phyloP scores from a whole-genome alignment of 1,140 invertebrate species.

The Ostrea denselamellosa region DNA sequence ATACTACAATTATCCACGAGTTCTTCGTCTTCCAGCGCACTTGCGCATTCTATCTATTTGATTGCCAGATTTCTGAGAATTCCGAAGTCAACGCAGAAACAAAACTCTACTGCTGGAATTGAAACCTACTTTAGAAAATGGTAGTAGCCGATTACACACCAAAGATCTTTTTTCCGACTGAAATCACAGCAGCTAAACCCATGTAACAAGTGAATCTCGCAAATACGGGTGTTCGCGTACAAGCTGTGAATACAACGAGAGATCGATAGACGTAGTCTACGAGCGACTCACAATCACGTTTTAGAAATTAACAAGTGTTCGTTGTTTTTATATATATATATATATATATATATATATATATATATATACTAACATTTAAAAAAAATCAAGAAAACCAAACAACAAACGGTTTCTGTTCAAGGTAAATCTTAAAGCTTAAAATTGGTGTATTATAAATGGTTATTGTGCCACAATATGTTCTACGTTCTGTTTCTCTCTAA shows the following conservation, averaged over 20 bases:
- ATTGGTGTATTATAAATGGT: no score
- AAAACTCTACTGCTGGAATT: neutral
- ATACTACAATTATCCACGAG: neutral
- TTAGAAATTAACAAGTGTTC: neutral
- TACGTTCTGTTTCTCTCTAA: no score
- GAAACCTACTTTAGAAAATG: neutral
- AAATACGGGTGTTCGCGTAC: slow-evolving; percentile 22
- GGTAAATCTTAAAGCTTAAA: no score
- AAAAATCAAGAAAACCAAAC: no score
- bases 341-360: no score
- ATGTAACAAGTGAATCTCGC: neutral
- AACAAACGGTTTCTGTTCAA: no score
- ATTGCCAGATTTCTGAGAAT: slow-evolving; percentile 25
- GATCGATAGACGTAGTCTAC: slow-evolving; percentile 8
- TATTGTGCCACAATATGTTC: no score
- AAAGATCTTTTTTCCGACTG: neutral
- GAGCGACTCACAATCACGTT: neutral
- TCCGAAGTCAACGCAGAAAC: neutral
- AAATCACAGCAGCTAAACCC: slow-evolving; percentile 9
- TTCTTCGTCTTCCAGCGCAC: neutral
- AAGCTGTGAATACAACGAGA: neutral
- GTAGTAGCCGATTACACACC: neutral
- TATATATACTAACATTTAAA: no score
- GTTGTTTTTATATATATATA: neutral
- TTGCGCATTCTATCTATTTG: neutral